Evolutionary conservation across 2,113 vertebrate genomes (phyloP), one percentile per base, ranked within the genome.

Genomic region (pig (Sus scrofa)): DNA sequence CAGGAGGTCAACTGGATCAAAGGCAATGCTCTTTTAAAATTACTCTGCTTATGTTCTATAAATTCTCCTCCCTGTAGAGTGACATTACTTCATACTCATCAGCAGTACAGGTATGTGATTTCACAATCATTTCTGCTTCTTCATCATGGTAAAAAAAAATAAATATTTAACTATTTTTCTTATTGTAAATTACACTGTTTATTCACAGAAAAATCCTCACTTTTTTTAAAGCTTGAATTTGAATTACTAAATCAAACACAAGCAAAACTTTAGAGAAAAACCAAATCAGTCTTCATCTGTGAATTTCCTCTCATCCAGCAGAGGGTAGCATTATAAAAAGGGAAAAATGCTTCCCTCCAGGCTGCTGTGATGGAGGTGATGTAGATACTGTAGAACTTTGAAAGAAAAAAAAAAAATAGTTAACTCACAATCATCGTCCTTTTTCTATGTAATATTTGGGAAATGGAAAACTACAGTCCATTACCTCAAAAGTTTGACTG

Each of bases 261-360:
- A 56, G 24, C 62, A 27, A 62, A 73, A 62, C 26, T 67, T 50
- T 15, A 50, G 10, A 30, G 13, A 26, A 4, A 67, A 74, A 44
- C 26, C 3, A n/a, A 0, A 7, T 30, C 15, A 3, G 2, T 86
- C 18, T 91, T 86, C 13, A 9, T 52, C 62, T 93, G 96, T 65
- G 37, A 65, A 20, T 88, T 93, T 91, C 27, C 6, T 19, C 4
- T 3, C 27, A 37, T 34, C 95, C 97, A 95, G 93, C 32, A 97
- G 96, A 97, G 87, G 95, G 89, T 91, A 97, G 95, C 78, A 86
- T 6, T 6, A 22, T 24, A 77, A 86, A 30, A 70, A 54, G 13
- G 34, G 82, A 34, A 44, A 50, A 75, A 13, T 1, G 26, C 63
- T 75, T 44, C 39, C 19, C 50, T 54, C 7, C 22, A 7, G 37